phyloP scores from a whole-genome alignment of 2,113 vertebrate genomes.

The Echinops telfairi region DNA sequence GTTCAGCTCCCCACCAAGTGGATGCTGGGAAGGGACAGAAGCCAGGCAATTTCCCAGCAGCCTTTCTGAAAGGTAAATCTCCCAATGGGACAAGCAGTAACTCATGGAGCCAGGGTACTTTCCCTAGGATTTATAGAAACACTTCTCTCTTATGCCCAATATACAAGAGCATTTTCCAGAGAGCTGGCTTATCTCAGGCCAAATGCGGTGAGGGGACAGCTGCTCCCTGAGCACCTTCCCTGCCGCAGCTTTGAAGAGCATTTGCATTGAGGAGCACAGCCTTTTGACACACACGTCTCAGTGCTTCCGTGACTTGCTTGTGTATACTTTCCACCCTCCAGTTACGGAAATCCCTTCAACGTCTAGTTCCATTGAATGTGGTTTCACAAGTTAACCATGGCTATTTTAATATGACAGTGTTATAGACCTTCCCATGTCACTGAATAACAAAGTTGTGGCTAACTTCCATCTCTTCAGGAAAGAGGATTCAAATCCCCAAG shows the following conservation, averaged over 20 bases:
- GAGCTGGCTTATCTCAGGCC: slow-evolving; percentile 68
- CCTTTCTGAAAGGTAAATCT: slow-evolving; percentile 42
- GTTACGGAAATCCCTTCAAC: slow-evolving; percentile 22
- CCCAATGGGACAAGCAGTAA: slow-evolving; percentile 43
- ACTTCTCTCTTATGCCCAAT: slow-evolving; percentile 66
- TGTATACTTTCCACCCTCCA: neutral
- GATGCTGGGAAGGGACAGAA: neutral
- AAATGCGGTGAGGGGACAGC: slow-evolving; percentile 58
- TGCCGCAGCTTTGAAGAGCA: slow-evolving; percentile 57
- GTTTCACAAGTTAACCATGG: neutral
- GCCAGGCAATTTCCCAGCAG: neutral
- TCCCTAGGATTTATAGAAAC: slow-evolving; percentile 66
- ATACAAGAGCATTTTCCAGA: slow-evolving; percentile 65
- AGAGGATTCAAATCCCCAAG: neutral
- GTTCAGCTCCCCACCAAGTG: neutral
- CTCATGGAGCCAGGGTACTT: slow-evolving; percentile 48
- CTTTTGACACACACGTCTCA: slow-evolving; percentile 42
- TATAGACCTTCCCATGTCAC: neutral
- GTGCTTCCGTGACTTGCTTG: slow-evolving; percentile 26
- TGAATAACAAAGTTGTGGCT: neutral
- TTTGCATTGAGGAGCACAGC: slow-evolving; percentile 22
- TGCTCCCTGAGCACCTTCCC: slow-evolving; percentile 64
- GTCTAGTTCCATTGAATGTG: neutral
- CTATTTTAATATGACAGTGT: neutral
- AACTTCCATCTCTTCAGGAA: slow-evolving; percentile 3